These are phyloP conservation scores for Drosophila bunnanda DNA, from an alignment of 2,888 invertebrate genomes.

Conservation along the genomic window DNA sequence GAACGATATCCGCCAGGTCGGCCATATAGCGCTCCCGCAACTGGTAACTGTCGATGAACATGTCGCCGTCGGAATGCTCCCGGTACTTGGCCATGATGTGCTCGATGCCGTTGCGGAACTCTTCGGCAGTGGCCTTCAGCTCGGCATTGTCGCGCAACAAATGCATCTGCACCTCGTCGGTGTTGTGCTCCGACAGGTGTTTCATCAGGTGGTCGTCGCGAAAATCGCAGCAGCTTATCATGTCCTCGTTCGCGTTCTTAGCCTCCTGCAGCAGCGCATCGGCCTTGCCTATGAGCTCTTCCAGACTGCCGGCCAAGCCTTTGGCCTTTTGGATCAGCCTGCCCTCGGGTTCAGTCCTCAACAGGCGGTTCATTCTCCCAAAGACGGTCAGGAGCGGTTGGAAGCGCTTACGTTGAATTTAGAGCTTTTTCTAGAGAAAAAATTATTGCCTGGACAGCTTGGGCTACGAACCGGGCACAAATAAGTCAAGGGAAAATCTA, in stretches of 20 bases:
- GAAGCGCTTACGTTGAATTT: constrained; percentile 35
- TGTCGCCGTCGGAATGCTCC: constrained; percentile 33
- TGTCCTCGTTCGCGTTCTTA: constrained; percentile 28
- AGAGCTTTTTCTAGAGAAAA: constrained; percentile 11
- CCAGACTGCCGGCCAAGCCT: constrained; percentile 32
- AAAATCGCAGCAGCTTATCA: constrained; percentile 37
- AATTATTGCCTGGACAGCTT: constrained; percentile 1
- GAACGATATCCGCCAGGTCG: constrained; percentile 35
- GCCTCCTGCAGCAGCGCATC: constrained; percentile 51
- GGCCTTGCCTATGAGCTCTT: constrained; percentile 37
- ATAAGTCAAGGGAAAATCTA: background rate
- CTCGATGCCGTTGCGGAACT: constrained; percentile 46
- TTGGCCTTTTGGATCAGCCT: constrained; percentile 32
- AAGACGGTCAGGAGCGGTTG: background rate
- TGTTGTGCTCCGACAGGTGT: constrained; percentile 49
- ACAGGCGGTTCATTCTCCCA: background rate
- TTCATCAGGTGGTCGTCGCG: constrained; percentile 56
- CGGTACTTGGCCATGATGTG: constrained; percentile 52
- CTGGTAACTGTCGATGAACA: constrained; percentile 30
- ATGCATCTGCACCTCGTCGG: constrained; percentile 38
- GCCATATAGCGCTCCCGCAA: constrained; percentile 45
- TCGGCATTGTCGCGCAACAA: constrained; percentile 57
- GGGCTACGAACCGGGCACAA: background rate
- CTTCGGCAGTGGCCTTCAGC: constrained; percentile 49
- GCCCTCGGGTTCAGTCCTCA: background rate